Evolutionary conservation across 2,888 invertebrate species (phyloP), one percentile per base, ranked within the genome.

Genomic region (Tetramorium bicarinatum): DNA sequence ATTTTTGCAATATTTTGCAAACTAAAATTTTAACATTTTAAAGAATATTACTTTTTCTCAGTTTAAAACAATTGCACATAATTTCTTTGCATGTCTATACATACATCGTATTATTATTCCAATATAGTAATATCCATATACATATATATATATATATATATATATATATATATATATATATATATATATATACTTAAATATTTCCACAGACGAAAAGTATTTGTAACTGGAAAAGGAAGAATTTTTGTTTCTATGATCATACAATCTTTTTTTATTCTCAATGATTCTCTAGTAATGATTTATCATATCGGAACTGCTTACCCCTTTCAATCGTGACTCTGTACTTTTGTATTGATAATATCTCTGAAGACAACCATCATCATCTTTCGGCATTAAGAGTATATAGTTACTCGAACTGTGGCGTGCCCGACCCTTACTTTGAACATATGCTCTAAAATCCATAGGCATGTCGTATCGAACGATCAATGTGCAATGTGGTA

Each of bases 351-450:
- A 89, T 9, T 29, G 9, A 1, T 7, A 0, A 83, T 96, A 96
- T 91, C 95, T 95, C 0, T 59, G 4, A 0, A 84, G 0, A 59
- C 95, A 95, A 44, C 93, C 92, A 1, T 38, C 18, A 0, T 96
- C 95, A 0, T 71, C 2, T 0, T 89, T 79, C 2, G 95, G 92
- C 0, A 96, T 89, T 90, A 97, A 93, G 38, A 97, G 94, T 0
- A 96, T 95, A 89, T 96, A 98, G 13, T 95, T 94, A n/a, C 98
- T 97, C 0, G 95, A 94, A 4, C 93, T 92, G 89, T 96, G 95
- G n/a, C 98, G 96, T 0, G 99, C 99, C 80, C 99, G 96, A 90
- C 98, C 98, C 96, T 98, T 98, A 85, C 98, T 97, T 95, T 99
- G 98, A 56, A 99, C 96, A 92, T 99, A 99, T 0, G 98, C 97